Evolutionary conservation across 2,113 vertebrate genomes (phyloP).

Genomic region (Cryptotis parvus): DNA sequence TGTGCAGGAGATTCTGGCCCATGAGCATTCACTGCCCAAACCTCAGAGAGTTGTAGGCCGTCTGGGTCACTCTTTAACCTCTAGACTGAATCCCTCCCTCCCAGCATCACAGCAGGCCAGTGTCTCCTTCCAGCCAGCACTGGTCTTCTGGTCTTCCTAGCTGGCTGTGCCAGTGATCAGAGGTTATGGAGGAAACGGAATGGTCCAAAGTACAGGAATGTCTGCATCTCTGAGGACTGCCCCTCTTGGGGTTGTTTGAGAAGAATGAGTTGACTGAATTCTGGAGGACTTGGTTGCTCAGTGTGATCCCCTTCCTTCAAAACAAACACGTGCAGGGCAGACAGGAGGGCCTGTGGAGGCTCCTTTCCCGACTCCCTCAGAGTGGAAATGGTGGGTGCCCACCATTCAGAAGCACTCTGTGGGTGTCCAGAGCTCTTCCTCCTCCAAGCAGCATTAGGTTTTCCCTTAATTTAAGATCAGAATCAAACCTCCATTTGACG

Average conservation of each 20-base stretch:
- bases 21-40: background rate
- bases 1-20: background rate
- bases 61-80: no score
- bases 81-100: no score
- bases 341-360: background rate
- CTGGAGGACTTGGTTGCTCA: background rate
- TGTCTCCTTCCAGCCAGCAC: background rate
- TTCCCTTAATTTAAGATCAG: constrained; percentile 53
- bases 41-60: background rate
- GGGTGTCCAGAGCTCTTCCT: background rate
- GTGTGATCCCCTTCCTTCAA: background rate
- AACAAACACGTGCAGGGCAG: background rate
- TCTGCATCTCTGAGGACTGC: background rate
- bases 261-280: background rate
- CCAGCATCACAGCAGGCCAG: no score
- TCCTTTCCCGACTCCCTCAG: no score
- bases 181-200: background rate
- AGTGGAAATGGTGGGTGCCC: no score
- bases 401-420: no score
- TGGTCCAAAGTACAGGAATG: background rate
- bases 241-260: background rate
- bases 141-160: no score
- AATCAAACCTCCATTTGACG: constrained; percentile 75
- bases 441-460: constrained; percentile 22
- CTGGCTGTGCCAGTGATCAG: background rate